Conservation (phyloP, 2,113 vertebrate species). For the Semicossyphus pulcher region DNA sequence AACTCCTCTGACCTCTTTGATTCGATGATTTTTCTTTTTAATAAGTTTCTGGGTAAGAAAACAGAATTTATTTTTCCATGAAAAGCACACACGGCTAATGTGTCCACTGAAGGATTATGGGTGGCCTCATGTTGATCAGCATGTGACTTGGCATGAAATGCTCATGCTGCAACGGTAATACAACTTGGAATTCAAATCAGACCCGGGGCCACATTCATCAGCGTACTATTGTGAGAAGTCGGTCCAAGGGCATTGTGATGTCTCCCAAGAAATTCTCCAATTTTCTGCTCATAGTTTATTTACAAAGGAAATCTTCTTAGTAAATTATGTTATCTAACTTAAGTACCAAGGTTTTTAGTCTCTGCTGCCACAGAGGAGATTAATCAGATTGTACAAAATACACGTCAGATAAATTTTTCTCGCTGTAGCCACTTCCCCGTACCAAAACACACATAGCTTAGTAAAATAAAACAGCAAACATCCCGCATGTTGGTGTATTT, state of each 20-base stretch:
- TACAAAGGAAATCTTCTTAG: not conserved
- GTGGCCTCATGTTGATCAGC: not conserved
- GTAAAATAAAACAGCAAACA: too few species aligned
- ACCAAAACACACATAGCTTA: too few species aligned
- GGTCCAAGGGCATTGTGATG: not conserved
- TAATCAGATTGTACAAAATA: not conserved
- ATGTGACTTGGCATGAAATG: not conserved
- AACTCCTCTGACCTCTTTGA: conserved; percentile 33
- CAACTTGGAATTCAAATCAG: conserved; percentile 8
- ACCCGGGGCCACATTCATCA: not conserved
- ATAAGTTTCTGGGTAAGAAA: not conserved
- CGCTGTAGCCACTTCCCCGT: too few species aligned
- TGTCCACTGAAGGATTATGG: conserved; percentile 22
- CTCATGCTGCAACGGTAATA: not conserved
- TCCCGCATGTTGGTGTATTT: too few species aligned
- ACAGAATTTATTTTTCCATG: not conserved
- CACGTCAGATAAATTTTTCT: too few species aligned
- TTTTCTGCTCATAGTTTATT: too few species aligned
- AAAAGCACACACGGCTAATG: conserved; percentile 10
- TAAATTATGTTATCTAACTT: not conserved
- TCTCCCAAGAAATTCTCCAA: not conserved
- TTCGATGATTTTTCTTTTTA: conserved; percentile 30
- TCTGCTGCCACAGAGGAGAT: not conserved
- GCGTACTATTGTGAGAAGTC: not conserved
- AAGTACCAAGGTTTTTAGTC: not conserved